Evolutionary conservation across 53 echinoderm and acorn worm species (phyloP), one percentile per base, ranked within the genome.

Genomic region (Holothuria scabra): DNA sequence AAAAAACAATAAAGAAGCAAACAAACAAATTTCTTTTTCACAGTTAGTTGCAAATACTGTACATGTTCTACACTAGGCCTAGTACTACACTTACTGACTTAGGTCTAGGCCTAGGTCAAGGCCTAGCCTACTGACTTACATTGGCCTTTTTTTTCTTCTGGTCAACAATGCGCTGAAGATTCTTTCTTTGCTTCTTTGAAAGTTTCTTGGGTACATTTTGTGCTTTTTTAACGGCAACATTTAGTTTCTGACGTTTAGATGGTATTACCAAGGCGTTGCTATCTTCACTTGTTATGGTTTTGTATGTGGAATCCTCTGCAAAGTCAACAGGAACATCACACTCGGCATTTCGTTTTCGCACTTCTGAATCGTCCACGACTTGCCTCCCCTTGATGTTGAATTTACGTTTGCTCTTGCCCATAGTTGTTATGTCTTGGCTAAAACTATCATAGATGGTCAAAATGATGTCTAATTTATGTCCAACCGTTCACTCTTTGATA

Each of bases 261-360:
- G 93, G 97, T 62, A 97, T 48, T 59, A 97, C 92, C 66, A 97
- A 76, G 14, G 91, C 74, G 88, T 97, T 97, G 59, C 90, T 97
- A 58, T 86, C 71, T 23, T 59, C 87, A 19, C 48, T 34, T 20
- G 52, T 52, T 18, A 38, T 85, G 48, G 78, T 78, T 30, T 30
- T 26, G 58, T 78, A 78, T 8, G 60, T 57, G 33, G 48, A 11
- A 10, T 62, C 35, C 62, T 81, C 82, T 35, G 82, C 64, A 38
- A 81, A 81, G 63, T 81, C 82, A 46, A 81, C 41, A 23, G 82
- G 26, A n/a, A 81, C 64, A 81, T 63, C 34, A 8, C 8, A 46
- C 11, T 41, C 14, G 57, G 56, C 7, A 86, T 84, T 56, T 72
- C 84, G 24, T 79, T 86, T 91, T 37, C 85, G 82, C 19, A 82